Conservation (phyloP, 2,797 vertebrate species). For the Chaetodon trifasciatus region DNA sequence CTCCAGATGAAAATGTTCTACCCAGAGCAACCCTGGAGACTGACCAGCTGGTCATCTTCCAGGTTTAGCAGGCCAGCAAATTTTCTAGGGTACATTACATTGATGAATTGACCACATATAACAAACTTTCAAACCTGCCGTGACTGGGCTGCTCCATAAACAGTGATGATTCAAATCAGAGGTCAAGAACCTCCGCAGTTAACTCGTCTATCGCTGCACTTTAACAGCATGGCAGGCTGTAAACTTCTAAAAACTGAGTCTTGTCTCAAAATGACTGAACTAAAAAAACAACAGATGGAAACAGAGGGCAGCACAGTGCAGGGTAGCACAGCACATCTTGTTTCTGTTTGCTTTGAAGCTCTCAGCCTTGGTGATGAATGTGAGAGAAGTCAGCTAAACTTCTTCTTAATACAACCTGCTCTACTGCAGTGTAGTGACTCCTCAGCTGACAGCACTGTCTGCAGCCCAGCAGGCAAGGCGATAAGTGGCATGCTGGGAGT, state of each 20-base stretch:
- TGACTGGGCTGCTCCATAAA: not conserved
- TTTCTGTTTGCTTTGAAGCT: not conserved
- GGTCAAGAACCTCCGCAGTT: too few relatives aligned
- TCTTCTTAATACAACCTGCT: not conserved
- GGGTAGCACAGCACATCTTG: too few relatives aligned
- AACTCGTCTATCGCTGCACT: too few relatives aligned
- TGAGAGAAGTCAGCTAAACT: not conserved
- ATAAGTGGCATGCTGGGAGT: not conserved
- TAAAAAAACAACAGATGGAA: not conserved
- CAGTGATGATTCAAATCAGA: not conserved
- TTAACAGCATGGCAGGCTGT: not conserved
- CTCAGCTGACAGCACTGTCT: not conserved
- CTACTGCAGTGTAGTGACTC: not conserved
- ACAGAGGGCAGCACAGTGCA: not conserved
- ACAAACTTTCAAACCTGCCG: too few relatives aligned
- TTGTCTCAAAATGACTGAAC: not conserved
- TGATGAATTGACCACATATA: too few relatives aligned
- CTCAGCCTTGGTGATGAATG: not conserved
- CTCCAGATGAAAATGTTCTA: not conserved
- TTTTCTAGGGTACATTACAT: too few relatives aligned
- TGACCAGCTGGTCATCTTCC: not conserved
- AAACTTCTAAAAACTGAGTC: not conserved
- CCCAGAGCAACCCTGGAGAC: not conserved
- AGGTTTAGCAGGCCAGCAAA: not conserved
- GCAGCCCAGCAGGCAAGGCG: not conserved